These are phyloP conservation scores for Sinopyrophorus schimmeli DNA, from an alignment of 2,888 invertebrate genomes.

Conservation along the genomic window DNA sequence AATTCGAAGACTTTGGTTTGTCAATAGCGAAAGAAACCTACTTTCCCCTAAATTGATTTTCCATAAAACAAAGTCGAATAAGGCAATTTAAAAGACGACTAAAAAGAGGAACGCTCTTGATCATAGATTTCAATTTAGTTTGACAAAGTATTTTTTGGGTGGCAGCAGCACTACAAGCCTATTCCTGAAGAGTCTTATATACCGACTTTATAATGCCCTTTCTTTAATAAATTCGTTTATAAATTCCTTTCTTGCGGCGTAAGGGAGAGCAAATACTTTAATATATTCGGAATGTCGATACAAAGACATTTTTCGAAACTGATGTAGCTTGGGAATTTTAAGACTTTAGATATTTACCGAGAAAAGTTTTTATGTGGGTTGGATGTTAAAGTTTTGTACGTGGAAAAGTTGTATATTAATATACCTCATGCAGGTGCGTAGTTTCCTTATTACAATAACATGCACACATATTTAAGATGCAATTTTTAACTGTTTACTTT, in stretches of 20 bases:
- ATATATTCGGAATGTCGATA: constrained; percentile 43
- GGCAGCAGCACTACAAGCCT: constrained; percentile 8
- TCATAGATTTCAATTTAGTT: constrained; percentile 19
- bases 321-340: constrained; percentile 31
- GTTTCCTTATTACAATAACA: constrained; percentile 15
- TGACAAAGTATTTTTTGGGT: constrained; percentile 16
- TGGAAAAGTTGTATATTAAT: constrained; percentile 31
- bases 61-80: too few relatives aligned
- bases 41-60: too few relatives aligned
- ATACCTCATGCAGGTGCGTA: constrained; percentile 28
- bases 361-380: constrained; percentile 27
- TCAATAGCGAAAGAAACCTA: too few relatives aligned
- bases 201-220: constrained; percentile 25
- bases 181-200: constrained; percentile 21
- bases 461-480: too few relatives aligned
- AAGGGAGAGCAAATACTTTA: constrained; percentile 36
- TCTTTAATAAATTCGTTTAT: constrained; percentile 30
- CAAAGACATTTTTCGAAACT: constrained; percentile 38
- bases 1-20: too few relatives aligned
- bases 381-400: constrained; percentile 31
- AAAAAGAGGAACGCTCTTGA: constrained; percentile 10
- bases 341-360: constrained; percentile 27
- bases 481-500: too few relatives aligned
- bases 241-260: constrained; percentile 23
- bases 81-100: constrained; percentile 5